Evolutionary conservation across 2,797 vertebrate genomes (phyloP).

Genomic region (Channa striata): DNA sequence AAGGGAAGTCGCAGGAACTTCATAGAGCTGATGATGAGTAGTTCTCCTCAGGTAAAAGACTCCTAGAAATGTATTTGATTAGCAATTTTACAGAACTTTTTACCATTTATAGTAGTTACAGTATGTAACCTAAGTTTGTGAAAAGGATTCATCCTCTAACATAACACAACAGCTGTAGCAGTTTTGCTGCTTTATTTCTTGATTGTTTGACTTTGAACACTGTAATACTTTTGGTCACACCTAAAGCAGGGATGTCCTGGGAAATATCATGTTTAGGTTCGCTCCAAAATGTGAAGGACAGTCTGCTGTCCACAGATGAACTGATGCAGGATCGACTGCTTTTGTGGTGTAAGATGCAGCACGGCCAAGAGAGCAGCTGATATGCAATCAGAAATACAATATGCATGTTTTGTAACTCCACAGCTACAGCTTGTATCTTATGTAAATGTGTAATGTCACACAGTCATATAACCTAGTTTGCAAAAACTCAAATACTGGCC

Average conservation of each 20-base stretch:
- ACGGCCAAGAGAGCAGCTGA: neutral
- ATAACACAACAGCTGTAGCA: neutral
- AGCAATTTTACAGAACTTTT: too few relatives aligned
- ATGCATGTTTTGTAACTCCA: conserved; percentile 28
- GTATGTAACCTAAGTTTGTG: neutral
- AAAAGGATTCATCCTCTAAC: neutral
- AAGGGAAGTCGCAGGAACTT: conserved; percentile 86
- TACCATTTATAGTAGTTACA: neutral
- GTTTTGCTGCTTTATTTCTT: neutral
- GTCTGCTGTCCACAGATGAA: neutral
- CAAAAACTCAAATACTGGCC: neutral
- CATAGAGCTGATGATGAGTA: conserved; percentile 87
- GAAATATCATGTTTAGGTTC: conserved; percentile 7
- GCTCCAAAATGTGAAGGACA: conserved; percentile 1
- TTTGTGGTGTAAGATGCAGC: neutral
- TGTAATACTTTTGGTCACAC: conserved; percentile 5
- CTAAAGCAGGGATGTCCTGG: conserved; percentile 9
- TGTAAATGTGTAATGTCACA: conserved; percentile 25
- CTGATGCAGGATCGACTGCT: conserved; percentile 4
- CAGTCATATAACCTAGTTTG: conserved; percentile 10
- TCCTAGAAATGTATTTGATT: neutral
- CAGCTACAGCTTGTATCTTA: conserved; percentile 17
- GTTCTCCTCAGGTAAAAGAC: conserved; percentile 85
- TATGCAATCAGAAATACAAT: conserved; percentile 16
- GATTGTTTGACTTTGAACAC: neutral